A percentile compares a stretch with the other conserved stretches of the same genome.
Evolutionary conservation across 1,140 invertebrate species (phyloP).

Genomic region (Druon quercuslanigerum): DNA sequence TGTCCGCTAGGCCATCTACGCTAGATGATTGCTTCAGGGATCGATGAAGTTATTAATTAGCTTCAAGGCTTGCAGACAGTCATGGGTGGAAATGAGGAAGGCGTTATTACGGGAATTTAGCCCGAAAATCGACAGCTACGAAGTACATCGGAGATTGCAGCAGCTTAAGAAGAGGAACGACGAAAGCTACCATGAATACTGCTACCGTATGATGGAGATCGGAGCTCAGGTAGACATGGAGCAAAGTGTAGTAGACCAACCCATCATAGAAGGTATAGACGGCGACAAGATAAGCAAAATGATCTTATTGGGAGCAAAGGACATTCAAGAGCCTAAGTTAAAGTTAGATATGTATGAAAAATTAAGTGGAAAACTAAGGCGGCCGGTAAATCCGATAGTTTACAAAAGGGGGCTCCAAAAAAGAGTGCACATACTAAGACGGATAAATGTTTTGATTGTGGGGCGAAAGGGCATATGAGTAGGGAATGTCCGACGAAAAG

Average conservation of each 20-base stretch:
- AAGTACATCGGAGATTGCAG: conserved; percentile 46
- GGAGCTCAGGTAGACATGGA: no score
- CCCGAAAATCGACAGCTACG: conserved; percentile 44
- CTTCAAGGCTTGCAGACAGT: conserved; percentile 41
- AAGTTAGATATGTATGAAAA: conserved; percentile 51
- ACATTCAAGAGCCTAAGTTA: conserved; percentile 56
- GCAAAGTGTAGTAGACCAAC: no score
- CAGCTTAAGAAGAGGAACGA: no score
- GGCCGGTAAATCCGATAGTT: no score
- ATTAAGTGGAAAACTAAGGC: conserved; percentile 48
- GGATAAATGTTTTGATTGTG: conserved; percentile 1
- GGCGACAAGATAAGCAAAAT: conserved; percentile 60
- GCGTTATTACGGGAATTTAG: conserved; percentile 49
- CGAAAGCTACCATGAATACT: no score
- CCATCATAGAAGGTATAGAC: no score
- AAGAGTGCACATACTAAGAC: not conserved
- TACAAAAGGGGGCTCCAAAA: no score
- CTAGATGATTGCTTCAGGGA: conserved; percentile 42
- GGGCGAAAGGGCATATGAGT: not conserved
- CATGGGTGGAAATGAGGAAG: conserved; percentile 45
- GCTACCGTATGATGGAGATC: no score
- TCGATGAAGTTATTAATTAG: conserved; percentile 47
- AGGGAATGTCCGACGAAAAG: conserved; percentile 12
- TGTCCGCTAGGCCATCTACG: no score
- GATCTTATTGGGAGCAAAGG: conserved; percentile 62